Evolutionary conservation across 2,888 invertebrate species (phyloP).

Genomic region (Cantharis rustica): DNA sequence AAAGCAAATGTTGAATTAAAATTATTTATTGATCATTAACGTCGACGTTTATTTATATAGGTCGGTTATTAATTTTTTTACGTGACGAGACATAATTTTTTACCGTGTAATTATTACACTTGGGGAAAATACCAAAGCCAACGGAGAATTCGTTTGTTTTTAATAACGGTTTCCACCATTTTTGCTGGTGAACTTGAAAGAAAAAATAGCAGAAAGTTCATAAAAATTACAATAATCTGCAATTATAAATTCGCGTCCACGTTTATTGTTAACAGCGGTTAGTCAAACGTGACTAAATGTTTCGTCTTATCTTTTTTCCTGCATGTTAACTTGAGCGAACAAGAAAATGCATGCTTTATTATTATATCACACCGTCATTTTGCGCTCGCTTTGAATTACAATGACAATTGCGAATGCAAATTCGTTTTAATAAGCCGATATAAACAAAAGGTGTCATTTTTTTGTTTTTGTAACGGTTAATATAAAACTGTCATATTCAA

Average conservation of each 20-base stretch:
- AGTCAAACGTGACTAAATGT: slow-evolving; percentile 31
- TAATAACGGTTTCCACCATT: not conserved
- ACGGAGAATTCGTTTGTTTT: not conserved
- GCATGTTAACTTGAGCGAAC: slow-evolving; percentile 17
- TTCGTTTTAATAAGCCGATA: not conserved
- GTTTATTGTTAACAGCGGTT: slow-evolving; percentile 43
- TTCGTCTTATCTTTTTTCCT: slow-evolving; percentile 22
- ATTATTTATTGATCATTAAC: slow-evolving; percentile 42
- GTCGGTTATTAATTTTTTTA: slow-evolving; percentile 1
- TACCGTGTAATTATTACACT: not conserved
- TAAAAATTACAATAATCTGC: slow-evolving; percentile 38
- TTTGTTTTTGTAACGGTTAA: not conserved
- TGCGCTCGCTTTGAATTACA: slow-evolving; percentile 15
- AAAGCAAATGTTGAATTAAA: slow-evolving; percentile 41
- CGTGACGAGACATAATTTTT: not conserved
- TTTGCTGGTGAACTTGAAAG: not conserved
- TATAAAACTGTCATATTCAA: not conserved
- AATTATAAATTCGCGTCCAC: slow-evolving; percentile 46
- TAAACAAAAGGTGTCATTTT: not conserved
- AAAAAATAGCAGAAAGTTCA: not conserved
- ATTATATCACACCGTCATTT: slow-evolving; percentile 27
- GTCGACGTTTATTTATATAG: slow-evolving; percentile 29
- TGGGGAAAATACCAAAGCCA: not conserved
- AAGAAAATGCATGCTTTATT: slow-evolving; percentile 27
- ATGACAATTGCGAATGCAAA: not conserved